Evolutionary conservation across 2,888 invertebrate genomes (phyloP), one percentile per base, ranked within the genome.

Genomic region (Girardia tigrina): DNA sequence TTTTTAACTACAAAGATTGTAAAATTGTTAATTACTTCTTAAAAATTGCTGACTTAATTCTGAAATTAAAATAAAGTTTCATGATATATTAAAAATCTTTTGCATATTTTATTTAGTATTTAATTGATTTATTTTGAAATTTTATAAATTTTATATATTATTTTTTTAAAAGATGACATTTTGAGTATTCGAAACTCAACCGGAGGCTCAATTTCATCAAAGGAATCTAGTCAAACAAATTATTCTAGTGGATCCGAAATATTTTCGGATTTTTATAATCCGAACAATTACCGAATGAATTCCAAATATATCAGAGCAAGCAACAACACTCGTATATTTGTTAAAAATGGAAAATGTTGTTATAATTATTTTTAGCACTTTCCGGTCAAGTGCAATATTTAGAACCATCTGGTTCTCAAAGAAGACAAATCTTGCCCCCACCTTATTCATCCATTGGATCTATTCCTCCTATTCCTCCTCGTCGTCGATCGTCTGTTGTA

Each of bases 351-450:
- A n/a, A 8, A 8, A 56, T 20, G 6, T 56, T 56, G 4, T n/a
- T 16, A 56, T 12, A 20, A 2, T 56, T 12, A 20, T 56, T 4
- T n/a, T n/a, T 56, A 56, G 56, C 56, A 20, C n/a, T 56, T 6
- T 56, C 56, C 23, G 56, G 56, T 56, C 56, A 56, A n/a, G n/a
- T 56, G n/a, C 56, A 56, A 56, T 56, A 56, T 56, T n/a, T 56
- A 56, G 56, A 56, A 23, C 56, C 56, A 16, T 56, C 56, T 2
- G 56, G 56, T 20, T 56, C 56, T 56, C 56, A 56, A 56, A 56
- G 56, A 56, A 56, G 56, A 56, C 56, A 56, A 20, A 56, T 56
- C 4, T 56, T 56, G n/a, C 56, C 56, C 56, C 56, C 56, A 56
- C 56, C 56, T 20, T 56, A 56, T 56, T 56, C 56, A 56, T 56